Evolutionary conservation across 2,888 invertebrate species (phyloP), one percentile per base, ranked within the genome.

Genomic region (Dromius quadrimaculatus): DNA sequence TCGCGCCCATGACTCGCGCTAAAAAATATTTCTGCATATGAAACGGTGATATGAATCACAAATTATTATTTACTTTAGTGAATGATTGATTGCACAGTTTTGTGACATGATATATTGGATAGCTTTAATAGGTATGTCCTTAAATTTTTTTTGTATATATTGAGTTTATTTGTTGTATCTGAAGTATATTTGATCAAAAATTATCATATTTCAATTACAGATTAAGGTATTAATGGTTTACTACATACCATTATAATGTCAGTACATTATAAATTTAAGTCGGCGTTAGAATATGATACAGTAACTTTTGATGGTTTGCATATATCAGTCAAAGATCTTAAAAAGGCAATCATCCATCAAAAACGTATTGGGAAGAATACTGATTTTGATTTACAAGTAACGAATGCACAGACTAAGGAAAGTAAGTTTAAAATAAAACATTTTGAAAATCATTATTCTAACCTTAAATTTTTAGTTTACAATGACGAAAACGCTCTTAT

Each of bases 191-290:
- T 5, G 28, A 28, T 28, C 8, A 28, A 28, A 5, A 28, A 28
- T 28, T 8, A 28, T 5, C 28, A 5, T 41, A 11, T 15, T 41
- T 8, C 8, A 11, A 1, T 38, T 41, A 13, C 41, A 41, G 41
- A 41, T 23, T 28, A 54, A 15, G 15, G 50, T 23, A 15, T 54
- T 23, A 28, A 54, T 28, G 50, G 11, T 50, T 13, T 23, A 4
- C n/a, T 13, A 13, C 9, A 23, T 8, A 9, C 13, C 19, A 59
- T 28, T 43, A 69, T 43, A 59, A 96, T 96, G 92, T 97, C 97
- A 79, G 95, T 99, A 75, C 98, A 98, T 84, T 99, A 98, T 85
- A 98, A 98, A 84, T 98, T 99, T 82, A 98, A 98, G 86, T 96
- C 97, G 79, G 93, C 95, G 72, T 86, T 95, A 80, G 95, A 97